Evolutionary conservation across 2,888 invertebrate genomes (phyloP).

Genomic region (Sphinx pinastri): DNA sequence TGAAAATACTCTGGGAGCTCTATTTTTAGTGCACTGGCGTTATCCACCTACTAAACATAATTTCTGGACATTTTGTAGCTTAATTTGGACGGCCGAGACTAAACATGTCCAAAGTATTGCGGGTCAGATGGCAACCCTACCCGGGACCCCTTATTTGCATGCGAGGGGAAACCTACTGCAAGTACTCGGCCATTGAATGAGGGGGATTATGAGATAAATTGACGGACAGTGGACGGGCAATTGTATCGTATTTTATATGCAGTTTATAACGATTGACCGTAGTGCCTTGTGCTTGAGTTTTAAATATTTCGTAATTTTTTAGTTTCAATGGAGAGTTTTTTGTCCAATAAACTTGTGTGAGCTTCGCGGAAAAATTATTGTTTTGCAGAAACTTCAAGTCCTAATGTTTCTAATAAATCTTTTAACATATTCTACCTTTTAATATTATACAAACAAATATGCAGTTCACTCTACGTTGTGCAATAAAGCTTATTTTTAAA

Average conservation of each 20-base stretch:
- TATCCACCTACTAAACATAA: no score
- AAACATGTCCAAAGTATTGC: no score
- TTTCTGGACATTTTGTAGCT: no score
- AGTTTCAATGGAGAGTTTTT: background rate
- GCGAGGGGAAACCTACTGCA: conserved; percentile 39
- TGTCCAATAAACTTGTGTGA: no score
- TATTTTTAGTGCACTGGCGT: no score
- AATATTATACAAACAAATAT: background rate
- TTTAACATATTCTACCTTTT: background rate
- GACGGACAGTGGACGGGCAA: conserved; percentile 13
- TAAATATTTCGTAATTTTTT: background rate
- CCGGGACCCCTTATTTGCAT: conserved; percentile 55
- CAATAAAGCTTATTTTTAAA: background rate
- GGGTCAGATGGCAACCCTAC: no score
- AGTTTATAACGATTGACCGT: background rate
- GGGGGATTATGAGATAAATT: conserved; percentile 26
- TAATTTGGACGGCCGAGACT: no score
- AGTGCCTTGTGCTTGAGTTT: background rate
- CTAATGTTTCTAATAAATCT: no score
- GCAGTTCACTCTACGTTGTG: background rate
- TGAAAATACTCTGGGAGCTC: no score
- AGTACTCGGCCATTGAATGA: background rate
- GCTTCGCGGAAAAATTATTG: no score
- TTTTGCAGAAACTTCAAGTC: no score
- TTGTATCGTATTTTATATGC: conserved; percentile 14